phyloP scores from a whole-genome alignment of 2,797 vertebrate species.

The Rhynchotus rufescens region DNA sequence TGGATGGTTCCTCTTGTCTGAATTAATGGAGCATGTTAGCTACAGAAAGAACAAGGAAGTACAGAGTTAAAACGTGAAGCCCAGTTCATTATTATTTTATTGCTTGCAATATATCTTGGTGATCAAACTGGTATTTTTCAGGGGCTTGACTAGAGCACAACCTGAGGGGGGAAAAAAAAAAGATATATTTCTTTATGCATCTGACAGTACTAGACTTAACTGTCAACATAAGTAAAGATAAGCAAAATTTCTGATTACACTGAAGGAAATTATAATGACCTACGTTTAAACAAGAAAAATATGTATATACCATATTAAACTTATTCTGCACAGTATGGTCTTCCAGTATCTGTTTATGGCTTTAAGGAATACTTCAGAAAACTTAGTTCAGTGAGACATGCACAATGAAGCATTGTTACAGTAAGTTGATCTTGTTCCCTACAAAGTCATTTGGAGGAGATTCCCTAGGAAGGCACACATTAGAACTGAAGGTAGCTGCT shows the following conservation, averaged over 20 bases:
- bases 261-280: not conserved
- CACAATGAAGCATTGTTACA: not conserved
- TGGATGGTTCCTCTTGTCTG: not conserved
- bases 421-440: not conserved
- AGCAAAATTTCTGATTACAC: not conserved
- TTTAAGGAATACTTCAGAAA: not conserved
- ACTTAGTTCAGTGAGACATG: not conserved
- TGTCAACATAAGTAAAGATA: not conserved
- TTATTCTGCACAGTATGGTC: not conserved
- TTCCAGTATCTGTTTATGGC: not conserved
- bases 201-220: not conserved
- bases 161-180: not conserved
- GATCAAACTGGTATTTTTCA: constrained; percentile 10
- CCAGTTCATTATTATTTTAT: constrained; percentile 17
- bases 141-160: constrained; percentile 5
- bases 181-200: not conserved
- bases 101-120: not conserved
- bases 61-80: not conserved
- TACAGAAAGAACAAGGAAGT: not conserved
- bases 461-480: not conserved
- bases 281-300: not conserved
- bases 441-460: not conserved
- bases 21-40: not conserved
- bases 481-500: not conserved
- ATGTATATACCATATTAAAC: fast-evolving